Percentiles rank a stretch among this genome's conserved stretches.
Evolutionary conservation across 2,113 vertebrate species (phyloP).

Genomic region (Pterocles burchelli): DNA sequence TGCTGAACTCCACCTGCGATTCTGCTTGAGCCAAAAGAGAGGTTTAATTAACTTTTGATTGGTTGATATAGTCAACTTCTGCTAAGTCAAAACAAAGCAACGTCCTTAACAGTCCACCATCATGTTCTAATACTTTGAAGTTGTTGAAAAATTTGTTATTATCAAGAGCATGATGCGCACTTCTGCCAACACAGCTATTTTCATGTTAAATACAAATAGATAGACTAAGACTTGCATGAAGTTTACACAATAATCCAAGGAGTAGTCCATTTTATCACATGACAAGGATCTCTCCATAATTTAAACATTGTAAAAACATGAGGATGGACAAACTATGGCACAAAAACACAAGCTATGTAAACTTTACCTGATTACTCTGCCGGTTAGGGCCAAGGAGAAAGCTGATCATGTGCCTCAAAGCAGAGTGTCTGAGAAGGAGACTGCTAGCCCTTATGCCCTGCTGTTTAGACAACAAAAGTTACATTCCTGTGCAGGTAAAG

Average conservation of each 20-base stretch:
- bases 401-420: conserved; percentile 90
- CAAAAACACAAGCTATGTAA: not conserved
- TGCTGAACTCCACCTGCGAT: conserved; percentile 95
- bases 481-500: not conserved
- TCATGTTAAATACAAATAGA: fast-evolving
- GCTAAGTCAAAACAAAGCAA: not conserved
- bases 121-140: not conserved
- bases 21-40: conserved; percentile 75
- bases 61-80: not conserved
- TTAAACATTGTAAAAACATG: not conserved
- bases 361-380: conserved; percentile 90
- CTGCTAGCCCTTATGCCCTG: conserved; percentile 90
- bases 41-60: not conserved
- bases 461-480: conserved; percentile 55
- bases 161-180: fast-evolving
- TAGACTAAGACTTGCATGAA: not conserved
- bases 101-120: not conserved
- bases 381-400: conserved; percentile 90
- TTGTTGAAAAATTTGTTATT: not conserved
- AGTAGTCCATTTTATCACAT: not conserved
- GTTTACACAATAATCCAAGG: not conserved
- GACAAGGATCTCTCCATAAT: not conserved
- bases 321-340: not conserved
- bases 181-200: not conserved
- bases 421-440: conserved; percentile 90